Evolutionary conservation across 2,888 invertebrate genomes (phyloP).

Genomic region (Polymixis flavicincta): DNA sequence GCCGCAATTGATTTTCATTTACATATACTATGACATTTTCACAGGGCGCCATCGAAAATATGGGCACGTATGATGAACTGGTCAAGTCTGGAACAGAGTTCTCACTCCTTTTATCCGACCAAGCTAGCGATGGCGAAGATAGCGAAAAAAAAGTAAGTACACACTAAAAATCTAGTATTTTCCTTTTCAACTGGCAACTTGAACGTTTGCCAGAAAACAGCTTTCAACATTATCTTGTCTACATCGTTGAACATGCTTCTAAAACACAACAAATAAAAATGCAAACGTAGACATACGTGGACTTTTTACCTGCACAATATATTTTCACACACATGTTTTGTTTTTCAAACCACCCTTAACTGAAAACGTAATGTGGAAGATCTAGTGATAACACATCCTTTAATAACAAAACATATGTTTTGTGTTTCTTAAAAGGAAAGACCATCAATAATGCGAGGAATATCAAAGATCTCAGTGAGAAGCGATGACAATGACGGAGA

Average conservation of each 20-base stretch:
- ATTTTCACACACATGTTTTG: neutral
- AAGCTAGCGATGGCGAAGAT: conserved; percentile 68
- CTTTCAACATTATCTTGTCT: conserved; percentile 43
- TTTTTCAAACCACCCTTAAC: no score
- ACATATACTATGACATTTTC: conserved; percentile 22
- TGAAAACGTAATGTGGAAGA: no score
- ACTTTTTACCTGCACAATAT: neutral
- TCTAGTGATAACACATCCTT: no score
- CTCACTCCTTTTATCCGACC: conserved; percentile 80
- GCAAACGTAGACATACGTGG: neutral
- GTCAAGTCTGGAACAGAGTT: conserved; percentile 89
- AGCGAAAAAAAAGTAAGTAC: conserved; percentile 66
- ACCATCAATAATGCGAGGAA: conserved; percentile 73
- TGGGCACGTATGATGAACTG: conserved; percentile 91
- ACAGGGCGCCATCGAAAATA: conserved; percentile 90
- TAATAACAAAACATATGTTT: neutral
- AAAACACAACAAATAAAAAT: conserved; percentile 33
- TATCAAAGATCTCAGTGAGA: conserved; percentile 82
- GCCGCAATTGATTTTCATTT: neutral
- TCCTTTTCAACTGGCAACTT: conserved; percentile 23
- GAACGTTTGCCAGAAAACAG: conserved; percentile 51
- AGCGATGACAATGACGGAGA: conserved; percentile 80
- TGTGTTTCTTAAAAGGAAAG: conserved; percentile 61
- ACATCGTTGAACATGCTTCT: conserved; percentile 39
- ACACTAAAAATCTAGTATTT: conserved; percentile 26